Evolutionary conservation across 2,888 invertebrate species (phyloP).

Genomic region (Leptarthrus brevirostris): DNA sequence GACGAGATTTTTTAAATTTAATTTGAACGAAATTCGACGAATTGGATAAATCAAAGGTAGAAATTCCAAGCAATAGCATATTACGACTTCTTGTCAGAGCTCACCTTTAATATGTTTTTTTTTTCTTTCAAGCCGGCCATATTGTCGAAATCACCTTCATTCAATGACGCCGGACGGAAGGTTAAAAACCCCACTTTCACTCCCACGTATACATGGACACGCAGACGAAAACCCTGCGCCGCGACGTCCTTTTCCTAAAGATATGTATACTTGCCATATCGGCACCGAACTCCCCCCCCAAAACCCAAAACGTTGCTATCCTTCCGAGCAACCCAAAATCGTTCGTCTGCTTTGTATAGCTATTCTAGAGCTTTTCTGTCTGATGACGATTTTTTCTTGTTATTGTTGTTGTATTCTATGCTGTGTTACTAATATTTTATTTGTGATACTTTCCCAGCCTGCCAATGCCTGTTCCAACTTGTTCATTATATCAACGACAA

Average conservation of each 20-base stretch:
- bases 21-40: too few relatives aligned
- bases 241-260: slow-evolving; percentile 15
- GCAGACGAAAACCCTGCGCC: slow-evolving; percentile 30
- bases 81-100: neutral
- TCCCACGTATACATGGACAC: slow-evolving; percentile 41
- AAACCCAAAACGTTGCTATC: slow-evolving; percentile 5
- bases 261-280: neutral
- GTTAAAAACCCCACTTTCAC: slow-evolving; percentile 58
- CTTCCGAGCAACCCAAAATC: neutral
- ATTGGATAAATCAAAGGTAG: neutral
- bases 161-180: slow-evolving; percentile 58
- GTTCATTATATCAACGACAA: neutral
- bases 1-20: too few relatives aligned
- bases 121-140: slow-evolving; percentile 17
- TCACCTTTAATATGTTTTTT: neutral
- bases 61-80: neutral
- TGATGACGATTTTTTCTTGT: slow-evolving; percentile 46
- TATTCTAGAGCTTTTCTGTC: slow-evolving; percentile 51
- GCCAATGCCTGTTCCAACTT: slow-evolving; percentile 30
- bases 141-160: slow-evolving; percentile 54
- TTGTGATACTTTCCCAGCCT: slow-evolving; percentile 10
- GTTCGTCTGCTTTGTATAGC: slow-evolving; percentile 17
- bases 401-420: slow-evolving; percentile 17
- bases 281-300: slow-evolving; percentile 7
- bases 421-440: slow-evolving; percentile 28